Base-by-base conservation (phyloP, 1,140 invertebrate species). In the Thaumetopoea pityocampa region DNA sequence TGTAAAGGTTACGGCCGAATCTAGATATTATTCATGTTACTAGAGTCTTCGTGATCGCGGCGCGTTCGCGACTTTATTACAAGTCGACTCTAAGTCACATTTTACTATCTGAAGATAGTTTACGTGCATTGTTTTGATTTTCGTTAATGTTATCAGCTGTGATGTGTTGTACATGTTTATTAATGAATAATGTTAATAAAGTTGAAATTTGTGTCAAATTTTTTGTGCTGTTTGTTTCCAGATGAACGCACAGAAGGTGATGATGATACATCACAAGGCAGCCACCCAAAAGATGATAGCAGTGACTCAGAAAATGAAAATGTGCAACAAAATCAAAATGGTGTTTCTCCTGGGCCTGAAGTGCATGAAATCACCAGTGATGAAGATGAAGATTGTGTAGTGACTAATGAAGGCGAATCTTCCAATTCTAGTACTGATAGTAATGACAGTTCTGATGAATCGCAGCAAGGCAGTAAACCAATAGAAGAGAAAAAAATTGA, bases 391-490 rank as follows among this genome's bases (percentile, higher is more conserved):
- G 71, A 74, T 42, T 68, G 66, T 61, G 60, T 70, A 48, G 67
- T 72, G 42, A 78, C 71, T 41, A 77, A 82, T 69, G 72, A 74
- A 63, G 84, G 85, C 70, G 76, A 85, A n/a, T 59, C 69, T 37
- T 82, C 78, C 46, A 79, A 69, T 52, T 78, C 71, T 29, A 79
- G 79, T 65, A 63, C 69, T 29, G 72, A 73, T 24, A 73, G 68
- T 29, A 78, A 79, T 67, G 76, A 77, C n/a, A 83, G 69, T 57
- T 77, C 76, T 22, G 76, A 79, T 29, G 68, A 87, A 45, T 90
- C 89, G 10, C 90, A 90, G 6, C 81, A 90, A 54, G 86, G 90
- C 46, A 90, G 89, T 69, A 89, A 89, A 58, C 81, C 88, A 30
- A 88, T 88, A 53, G 88, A 88, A 23, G 88, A 89, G 50, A 87